Percentiles rank a stretch among this genome's conserved stretches.
These are phyloP conservation scores for Luscinia luscinia DNA, from an alignment of 2,797 vertebrate genomes.

Conservation along the genomic window DNA sequence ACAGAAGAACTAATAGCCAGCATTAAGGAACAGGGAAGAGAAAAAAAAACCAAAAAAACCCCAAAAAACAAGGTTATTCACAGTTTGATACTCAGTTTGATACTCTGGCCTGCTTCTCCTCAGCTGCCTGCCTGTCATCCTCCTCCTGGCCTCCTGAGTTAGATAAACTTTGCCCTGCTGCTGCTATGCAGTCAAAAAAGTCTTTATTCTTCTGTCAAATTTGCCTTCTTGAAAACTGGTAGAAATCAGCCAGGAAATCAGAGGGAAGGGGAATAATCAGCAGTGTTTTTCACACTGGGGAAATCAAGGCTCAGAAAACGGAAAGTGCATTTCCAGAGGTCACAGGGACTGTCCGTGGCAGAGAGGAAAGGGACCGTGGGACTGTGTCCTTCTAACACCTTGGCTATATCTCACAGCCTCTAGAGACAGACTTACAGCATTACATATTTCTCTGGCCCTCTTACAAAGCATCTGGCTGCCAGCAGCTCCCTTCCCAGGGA, in stretches of 20 bases:
- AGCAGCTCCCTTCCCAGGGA: neutral
- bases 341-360: neutral
- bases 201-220: neutral
- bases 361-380: neutral
- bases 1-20: neutral
- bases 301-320: neutral
- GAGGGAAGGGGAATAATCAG: neutral
- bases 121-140: neutral
- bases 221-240: neutral
- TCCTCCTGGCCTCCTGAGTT: neutral
- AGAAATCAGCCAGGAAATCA: neutral
- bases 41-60: no score
- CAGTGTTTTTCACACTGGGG: neutral
- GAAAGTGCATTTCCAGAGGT: neutral
- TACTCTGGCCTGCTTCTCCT: neutral
- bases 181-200: neutral
- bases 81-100: neutral
- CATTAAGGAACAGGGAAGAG: neutral
- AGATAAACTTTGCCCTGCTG: conserved; percentile 1
- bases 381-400: neutral
- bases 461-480: neutral
- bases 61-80: neutral
- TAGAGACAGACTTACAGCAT: neutral
- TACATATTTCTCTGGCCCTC: neutral
- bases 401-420: neutral